Conservation (phyloP, 2,113 vertebrate genomes). For the Gila orcuttii region DNA sequence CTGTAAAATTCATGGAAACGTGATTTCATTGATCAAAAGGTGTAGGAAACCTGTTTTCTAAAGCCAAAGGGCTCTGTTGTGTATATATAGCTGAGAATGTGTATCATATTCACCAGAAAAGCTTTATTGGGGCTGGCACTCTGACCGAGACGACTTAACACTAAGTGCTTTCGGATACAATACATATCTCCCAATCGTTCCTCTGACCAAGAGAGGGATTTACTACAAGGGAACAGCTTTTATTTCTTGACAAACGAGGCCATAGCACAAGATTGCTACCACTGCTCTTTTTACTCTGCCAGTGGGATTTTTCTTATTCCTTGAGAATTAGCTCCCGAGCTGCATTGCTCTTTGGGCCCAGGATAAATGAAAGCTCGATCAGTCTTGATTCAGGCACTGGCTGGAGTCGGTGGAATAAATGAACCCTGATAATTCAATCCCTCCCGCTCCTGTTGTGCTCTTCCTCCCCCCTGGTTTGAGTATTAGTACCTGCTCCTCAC, state of each 20-base stretch:
- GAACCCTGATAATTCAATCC: conserved; percentile 65
- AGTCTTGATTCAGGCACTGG: conserved; percentile 66
- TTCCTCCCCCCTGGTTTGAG: conserved; percentile 59
- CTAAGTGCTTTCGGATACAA: conserved; percentile 48
- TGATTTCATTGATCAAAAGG: background rate
- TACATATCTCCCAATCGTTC: conserved; percentile 47
- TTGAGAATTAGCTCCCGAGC: conserved; percentile 39
- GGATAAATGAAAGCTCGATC: conserved; percentile 62
- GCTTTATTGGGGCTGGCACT: conserved; percentile 7
- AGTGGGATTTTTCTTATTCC: conserved; percentile 55
- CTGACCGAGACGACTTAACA: conserved; percentile 36
- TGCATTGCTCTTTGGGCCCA: conserved; percentile 54
- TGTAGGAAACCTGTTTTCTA: background rate
- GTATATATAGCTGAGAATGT: background rate
- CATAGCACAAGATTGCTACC: conserved; percentile 57
- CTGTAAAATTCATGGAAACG: background rate
- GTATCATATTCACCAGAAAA: conserved; percentile 10
- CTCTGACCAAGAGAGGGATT: conserved; percentile 37
- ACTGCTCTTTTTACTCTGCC: conserved; percentile 50
- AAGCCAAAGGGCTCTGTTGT: background rate
- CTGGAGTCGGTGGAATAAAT: conserved; percentile 64
- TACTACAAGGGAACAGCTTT: conserved; percentile 52
- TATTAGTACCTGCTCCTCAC: conserved; percentile 61
- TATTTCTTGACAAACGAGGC: conserved; percentile 58
- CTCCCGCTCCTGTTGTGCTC: conserved; percentile 61